Conservation (phyloP, 2,797 vertebrate genomes). For the Etheostoma perlongum region DNA sequence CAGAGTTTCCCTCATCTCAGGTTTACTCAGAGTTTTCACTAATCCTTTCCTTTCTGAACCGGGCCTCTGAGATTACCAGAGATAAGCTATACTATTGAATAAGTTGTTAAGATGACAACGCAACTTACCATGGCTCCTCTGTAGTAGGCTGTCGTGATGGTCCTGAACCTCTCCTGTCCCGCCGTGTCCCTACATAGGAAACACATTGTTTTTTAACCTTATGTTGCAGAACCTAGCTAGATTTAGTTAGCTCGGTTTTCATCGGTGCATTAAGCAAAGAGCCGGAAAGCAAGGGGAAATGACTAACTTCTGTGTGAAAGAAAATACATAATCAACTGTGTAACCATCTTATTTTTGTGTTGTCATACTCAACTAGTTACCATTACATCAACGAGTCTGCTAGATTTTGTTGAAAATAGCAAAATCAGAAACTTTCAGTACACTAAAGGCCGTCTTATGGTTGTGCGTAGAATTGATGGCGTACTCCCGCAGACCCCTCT, state of each 20-base stretch:
- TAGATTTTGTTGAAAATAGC: not conserved
- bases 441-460: no score
- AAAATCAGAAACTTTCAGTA: not conserved
- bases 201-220: conserved; percentile 1
- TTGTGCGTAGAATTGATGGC: no score
- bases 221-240: not conserved
- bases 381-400: not conserved
- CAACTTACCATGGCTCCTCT: conserved; percentile 93
- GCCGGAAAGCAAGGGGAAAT: not conserved
- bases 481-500: no score
- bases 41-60: no score
- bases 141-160: conserved; percentile 98
- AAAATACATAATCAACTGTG: not conserved
- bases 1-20: no score
- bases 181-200: conserved; percentile 92
- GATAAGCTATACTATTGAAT: not conserved
- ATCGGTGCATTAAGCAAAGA: not conserved
- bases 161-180: conserved; percentile 95
- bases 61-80: not conserved
- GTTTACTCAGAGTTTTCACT: no score
- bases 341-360: not conserved
- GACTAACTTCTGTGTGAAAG: not conserved
- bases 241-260: not conserved
- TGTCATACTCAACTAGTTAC: not conserved
- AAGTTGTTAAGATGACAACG: not conserved